phyloP scores from a whole-genome alignment of 2,797 vertebrate genomes.

The Adrianichthys oophorus region DNA sequence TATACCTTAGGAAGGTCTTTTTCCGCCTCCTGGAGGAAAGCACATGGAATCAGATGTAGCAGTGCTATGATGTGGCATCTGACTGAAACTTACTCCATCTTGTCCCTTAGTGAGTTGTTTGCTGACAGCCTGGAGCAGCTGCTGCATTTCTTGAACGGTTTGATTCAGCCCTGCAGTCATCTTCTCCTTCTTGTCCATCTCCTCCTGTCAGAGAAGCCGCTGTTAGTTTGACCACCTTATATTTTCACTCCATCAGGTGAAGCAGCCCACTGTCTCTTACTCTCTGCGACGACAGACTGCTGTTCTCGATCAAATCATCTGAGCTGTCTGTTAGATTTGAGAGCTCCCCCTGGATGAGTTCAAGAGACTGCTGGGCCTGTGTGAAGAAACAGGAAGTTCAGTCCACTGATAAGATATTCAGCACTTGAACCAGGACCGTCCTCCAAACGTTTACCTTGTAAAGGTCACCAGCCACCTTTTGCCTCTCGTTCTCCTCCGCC shows the following conservation, averaged over 20 bases:
- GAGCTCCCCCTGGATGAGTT: conserved; percentile 91
- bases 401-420: conserved; percentile 3
- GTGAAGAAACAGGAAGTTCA: conserved; percentile 4
- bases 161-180: conserved; percentile 87
- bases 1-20: conserved; percentile 70
- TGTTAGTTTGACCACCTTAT: conserved; percentile 4
- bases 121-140: conserved; percentile 88
- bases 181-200: conserved; percentile 86
- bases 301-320: conserved; percentile 89
- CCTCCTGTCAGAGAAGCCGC: conserved; percentile 75
- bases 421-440: not conserved
- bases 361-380: conserved; percentile 93
- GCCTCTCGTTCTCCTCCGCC: conserved; percentile 86
- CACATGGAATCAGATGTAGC: conserved; percentile 14
- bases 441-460: conserved; percentile 54
- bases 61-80: not conserved
- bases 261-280: conserved; percentile 68
- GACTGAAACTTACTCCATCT: conserved; percentile 70
- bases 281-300: conserved; percentile 82
- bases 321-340: conserved; percentile 83
- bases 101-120: conserved; percentile 89
- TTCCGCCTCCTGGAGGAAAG: conserved; percentile 63
- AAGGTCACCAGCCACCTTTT: conserved; percentile 89
- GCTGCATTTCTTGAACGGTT: conserved; percentile 90
- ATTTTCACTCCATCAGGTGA: not conserved